A percentile compares a stretch with the other conserved stretches of the same genome.
phyloP scores from a whole-genome alignment of 2,113 vertebrate species.

The Tachysurus fulvidraco region DNA sequence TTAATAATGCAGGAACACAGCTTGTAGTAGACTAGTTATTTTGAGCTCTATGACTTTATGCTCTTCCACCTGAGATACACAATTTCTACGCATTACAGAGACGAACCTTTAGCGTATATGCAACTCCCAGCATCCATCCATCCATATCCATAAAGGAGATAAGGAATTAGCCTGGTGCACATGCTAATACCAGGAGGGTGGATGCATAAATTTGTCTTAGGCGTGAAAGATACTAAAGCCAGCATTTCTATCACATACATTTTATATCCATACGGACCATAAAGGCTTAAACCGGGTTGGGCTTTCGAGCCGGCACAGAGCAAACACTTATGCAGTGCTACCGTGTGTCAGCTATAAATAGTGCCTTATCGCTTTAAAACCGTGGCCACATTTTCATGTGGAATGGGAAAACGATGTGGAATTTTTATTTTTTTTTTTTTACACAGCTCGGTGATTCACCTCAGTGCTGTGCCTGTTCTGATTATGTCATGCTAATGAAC shows the following conservation, averaged over 20 bases:
- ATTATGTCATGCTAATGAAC: conserved; percentile 63
- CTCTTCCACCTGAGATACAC: not conserved
- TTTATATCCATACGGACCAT: conserved; percentile 40
- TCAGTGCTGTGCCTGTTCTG: conserved; percentile 56
- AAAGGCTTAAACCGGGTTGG: conserved; percentile 49
- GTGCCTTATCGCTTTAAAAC: conserved; percentile 43
- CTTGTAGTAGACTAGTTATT: not conserved
- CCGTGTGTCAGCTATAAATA: conserved; percentile 50
- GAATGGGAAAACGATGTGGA: conserved; percentile 38
- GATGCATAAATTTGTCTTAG: conserved; percentile 57
- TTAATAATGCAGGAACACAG: not conserved
- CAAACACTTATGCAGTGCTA: conserved; percentile 55
- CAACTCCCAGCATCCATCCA: not conserved
- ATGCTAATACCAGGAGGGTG: conserved; percentile 46
- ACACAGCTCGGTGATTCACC: conserved; percentile 47
- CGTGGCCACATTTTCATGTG: conserved; percentile 16
- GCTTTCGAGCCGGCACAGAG: conserved; percentile 50
- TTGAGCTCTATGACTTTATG: not conserved
- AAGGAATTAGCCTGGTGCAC: conserved; percentile 45
- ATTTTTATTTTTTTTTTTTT: not conserved
- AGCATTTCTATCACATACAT: conserved; percentile 46
- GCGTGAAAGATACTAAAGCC: conserved; percentile 52
- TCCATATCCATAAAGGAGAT: conserved; percentile 5
- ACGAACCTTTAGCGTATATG: not conserved
- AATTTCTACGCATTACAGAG: not conserved